Percentiles rank a stretch among this genome's conserved stretches.
phyloP scores from a whole-genome alignment of 2,888 invertebrate genomes.

The Stegana nigrithorax region DNA sequence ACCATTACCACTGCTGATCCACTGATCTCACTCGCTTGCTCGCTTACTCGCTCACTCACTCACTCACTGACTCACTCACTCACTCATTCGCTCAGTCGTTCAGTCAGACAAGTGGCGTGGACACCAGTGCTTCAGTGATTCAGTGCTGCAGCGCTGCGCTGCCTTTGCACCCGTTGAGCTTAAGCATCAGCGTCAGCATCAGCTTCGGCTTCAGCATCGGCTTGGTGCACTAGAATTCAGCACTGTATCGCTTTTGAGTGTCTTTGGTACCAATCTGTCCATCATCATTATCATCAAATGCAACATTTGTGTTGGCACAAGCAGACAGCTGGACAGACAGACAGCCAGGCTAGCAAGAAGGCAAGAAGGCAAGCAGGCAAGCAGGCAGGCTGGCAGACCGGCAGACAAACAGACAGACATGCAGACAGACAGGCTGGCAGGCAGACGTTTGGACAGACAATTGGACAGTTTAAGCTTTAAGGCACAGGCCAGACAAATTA shows the following conservation, averaged over 20 bases:
- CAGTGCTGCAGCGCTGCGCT: too few species aligned
- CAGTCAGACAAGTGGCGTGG: too few species aligned
- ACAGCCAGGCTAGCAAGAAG: too few species aligned
- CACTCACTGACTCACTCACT: too few species aligned
- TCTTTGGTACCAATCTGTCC: slow-evolving; percentile 67
- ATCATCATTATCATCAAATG: slow-evolving; percentile 67
- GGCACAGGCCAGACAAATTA: slow-evolving; percentile 25
- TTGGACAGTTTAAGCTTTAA: slow-evolving; percentile 14
- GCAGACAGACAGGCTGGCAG: slow-evolving; percentile 29
- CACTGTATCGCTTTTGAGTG: slow-evolving; percentile 53
- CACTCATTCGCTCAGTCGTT: too few species aligned
- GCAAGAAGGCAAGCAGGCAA: slow-evolving; percentile 51
- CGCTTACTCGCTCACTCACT: too few species aligned
- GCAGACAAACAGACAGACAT: neutral
- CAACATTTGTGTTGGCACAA: slow-evolving; percentile 53
- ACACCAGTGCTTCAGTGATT: too few species aligned
- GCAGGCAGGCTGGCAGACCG: slow-evolving; percentile 35
- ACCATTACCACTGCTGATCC: slow-evolving; percentile 23
- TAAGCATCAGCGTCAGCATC: too few species aligned
- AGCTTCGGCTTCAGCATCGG: slow-evolving; percentile 20
- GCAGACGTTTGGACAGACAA: slow-evolving; percentile 23
- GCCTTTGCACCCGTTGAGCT: too few species aligned
- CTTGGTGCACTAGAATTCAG: slow-evolving; percentile 30
- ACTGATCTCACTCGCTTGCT: neutral
- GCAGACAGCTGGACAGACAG: too few species aligned